phyloP scores from a whole-genome alignment of 2,113 vertebrate genomes.

The Pipa parva region DNA sequence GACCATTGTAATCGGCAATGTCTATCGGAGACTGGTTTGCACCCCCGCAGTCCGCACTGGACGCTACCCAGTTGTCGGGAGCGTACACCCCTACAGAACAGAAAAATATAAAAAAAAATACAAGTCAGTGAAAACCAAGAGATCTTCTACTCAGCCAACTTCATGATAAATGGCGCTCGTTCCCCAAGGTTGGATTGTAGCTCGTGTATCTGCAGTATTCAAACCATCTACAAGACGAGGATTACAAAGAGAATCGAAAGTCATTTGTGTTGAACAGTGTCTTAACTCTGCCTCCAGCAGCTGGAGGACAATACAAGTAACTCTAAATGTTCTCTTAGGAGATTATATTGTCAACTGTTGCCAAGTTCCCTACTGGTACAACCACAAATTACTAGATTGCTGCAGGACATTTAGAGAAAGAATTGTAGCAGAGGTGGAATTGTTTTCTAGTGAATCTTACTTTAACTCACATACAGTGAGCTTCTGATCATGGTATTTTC shows the following conservation, averaged over 20 bases:
- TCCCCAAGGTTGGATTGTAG: slow-evolving; percentile 8
- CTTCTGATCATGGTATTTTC: background rate
- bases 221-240: background rate
- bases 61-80: slow-evolving; percentile 83
- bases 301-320: slow-evolving; percentile 37
- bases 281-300: slow-evolving; percentile 46
- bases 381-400: slow-evolving; percentile 13
- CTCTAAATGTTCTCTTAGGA: slow-evolving; percentile 34
- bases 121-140: slow-evolving; percentile 21
- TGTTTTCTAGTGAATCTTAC: background rate
- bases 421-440: background rate
- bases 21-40: slow-evolving; percentile 89
- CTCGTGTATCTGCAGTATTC: background rate
- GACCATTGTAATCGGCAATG: slow-evolving; percentile 78
- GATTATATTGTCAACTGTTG: slow-evolving; percentile 46
- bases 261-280: slow-evolving; percentile 6
- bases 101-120: slow-evolving; percentile 44
- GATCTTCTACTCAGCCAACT: background rate
- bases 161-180: background rate
- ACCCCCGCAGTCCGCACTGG: slow-evolving; percentile 79
- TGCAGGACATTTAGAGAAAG: slow-evolving; percentile 16
- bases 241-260: slow-evolving; percentile 14
- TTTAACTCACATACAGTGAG: background rate
- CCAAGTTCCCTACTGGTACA: slow-evolving; percentile 37
- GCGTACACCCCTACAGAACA: slow-evolving; percentile 76